Evolutionary conservation across 2,113 vertebrate genomes (phyloP).

Genomic region (Phrynocephalus versicolor): DNA sequence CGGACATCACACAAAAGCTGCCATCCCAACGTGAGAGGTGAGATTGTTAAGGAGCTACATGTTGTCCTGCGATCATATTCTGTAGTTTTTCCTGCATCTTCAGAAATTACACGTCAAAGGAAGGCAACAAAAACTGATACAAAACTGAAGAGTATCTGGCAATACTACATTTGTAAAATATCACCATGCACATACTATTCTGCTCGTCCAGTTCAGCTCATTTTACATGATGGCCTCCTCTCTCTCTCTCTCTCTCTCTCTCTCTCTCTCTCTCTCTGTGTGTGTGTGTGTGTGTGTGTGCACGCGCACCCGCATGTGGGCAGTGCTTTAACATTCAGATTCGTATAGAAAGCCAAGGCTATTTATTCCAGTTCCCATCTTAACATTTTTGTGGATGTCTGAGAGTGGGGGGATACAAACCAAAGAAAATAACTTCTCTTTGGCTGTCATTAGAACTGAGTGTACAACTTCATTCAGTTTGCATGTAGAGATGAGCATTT

Average conservation of each 20-base stretch:
- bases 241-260: no score
- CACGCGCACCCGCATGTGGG: no score
- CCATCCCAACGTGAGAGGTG: no score
- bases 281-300: no score
- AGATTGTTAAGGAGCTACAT: neutral
- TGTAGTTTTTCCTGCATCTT: neutral
- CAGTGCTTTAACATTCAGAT: no score
- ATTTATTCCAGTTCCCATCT: neutral
- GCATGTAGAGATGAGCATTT: no score
- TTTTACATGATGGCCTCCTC: neutral
- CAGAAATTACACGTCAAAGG: neutral
- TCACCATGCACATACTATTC: neutral
- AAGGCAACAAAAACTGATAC: neutral
- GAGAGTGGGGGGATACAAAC: neutral
- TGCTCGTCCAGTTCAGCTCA: neutral
- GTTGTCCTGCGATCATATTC: neutral
- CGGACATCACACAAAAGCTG: neutral
- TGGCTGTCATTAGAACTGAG: fast-evolving
- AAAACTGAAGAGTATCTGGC: neutral
- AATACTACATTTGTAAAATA: neutral
- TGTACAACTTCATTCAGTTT: conserved; percentile 35
- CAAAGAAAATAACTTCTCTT: neutral
- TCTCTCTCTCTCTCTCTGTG: no score
- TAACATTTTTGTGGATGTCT: neutral
- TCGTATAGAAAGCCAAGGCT: neutral